Percentiles rank a stretch among this genome's conserved stretches.
phyloP scores from a whole-genome alignment of 2,113 vertebrate genomes.

The Chloebia gouldiae region DNA sequence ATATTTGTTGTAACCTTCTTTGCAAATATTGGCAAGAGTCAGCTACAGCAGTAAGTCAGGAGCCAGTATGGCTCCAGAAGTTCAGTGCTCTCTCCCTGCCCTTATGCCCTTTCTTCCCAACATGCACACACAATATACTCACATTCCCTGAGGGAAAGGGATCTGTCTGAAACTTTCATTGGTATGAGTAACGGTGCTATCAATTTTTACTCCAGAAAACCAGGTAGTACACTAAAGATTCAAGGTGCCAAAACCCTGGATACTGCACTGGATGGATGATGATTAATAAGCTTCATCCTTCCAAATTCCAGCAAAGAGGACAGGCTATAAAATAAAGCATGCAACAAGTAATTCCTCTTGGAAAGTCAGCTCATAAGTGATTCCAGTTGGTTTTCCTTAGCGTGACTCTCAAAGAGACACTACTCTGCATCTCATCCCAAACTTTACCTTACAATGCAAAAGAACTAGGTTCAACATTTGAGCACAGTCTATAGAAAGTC shows the following conservation, averaged over 20 bases:
- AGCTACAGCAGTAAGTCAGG: neutral
- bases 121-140: neutral
- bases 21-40: neutral
- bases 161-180: neutral
- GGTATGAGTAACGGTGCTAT: neutral
- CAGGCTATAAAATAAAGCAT: neutral
- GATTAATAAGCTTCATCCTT: neutral
- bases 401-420: neutral
- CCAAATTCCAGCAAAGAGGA: neutral
- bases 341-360: neutral
- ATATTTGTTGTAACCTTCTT: neutral
- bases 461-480: neutral
- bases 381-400: neutral
- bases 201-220: neutral
- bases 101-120: neutral
- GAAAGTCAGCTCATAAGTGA: neutral
- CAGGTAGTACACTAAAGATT: neutral
- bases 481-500: neutral
- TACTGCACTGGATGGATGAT: neutral
- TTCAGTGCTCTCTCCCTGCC: neutral
- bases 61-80: neutral
- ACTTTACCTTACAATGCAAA: neutral
- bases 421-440: neutral
- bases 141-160: neutral
- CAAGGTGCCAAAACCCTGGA: neutral